Conservation (phyloP, 2,113 vertebrate genomes). For the Platanista minor region DNA sequence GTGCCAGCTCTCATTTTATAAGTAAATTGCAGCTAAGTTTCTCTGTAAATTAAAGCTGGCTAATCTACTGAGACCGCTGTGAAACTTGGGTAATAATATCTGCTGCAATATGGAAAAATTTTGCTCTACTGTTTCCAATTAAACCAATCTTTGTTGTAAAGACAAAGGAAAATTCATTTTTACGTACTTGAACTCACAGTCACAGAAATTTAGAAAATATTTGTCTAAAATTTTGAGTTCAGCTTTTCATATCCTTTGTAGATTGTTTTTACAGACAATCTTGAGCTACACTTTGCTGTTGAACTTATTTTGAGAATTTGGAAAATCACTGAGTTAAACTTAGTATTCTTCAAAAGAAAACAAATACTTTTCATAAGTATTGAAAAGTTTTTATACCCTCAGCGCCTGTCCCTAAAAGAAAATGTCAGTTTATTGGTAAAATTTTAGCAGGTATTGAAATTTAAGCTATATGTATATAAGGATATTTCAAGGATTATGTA, state of each 20-base stretch:
- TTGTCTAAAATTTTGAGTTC: constrained; percentile 11
- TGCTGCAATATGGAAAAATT: constrained; percentile 31
- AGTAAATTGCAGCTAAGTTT: constrained; percentile 40
- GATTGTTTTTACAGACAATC: not conserved
- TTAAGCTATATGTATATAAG: not conserved
- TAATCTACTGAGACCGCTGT: constrained; percentile 5
- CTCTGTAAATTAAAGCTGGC: constrained; percentile 43
- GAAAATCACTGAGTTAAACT: constrained; percentile 37
- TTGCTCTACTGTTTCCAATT: constrained; percentile 54
- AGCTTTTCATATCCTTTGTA: constrained; percentile 31
- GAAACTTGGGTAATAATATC: constrained; percentile 42
- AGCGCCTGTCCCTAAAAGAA: not conserved
- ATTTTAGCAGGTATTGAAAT: constrained; percentile 26
- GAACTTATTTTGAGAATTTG: constrained; percentile 37
- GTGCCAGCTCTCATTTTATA: constrained; percentile 46
- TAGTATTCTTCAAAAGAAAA: constrained; percentile 12
- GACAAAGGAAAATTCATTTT: constrained; percentile 43
- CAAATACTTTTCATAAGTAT: not conserved
- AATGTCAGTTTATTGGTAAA: not conserved
- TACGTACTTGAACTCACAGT: constrained; percentile 13
- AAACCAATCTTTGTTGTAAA: constrained; percentile 45
- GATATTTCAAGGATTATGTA: not conserved
- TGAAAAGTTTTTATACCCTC: not conserved
- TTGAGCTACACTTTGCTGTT: not conserved
- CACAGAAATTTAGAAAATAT: constrained; percentile 46